Conservation (phyloP, 2,888 invertebrate genomes). For the Lamproptera curius region DNA sequence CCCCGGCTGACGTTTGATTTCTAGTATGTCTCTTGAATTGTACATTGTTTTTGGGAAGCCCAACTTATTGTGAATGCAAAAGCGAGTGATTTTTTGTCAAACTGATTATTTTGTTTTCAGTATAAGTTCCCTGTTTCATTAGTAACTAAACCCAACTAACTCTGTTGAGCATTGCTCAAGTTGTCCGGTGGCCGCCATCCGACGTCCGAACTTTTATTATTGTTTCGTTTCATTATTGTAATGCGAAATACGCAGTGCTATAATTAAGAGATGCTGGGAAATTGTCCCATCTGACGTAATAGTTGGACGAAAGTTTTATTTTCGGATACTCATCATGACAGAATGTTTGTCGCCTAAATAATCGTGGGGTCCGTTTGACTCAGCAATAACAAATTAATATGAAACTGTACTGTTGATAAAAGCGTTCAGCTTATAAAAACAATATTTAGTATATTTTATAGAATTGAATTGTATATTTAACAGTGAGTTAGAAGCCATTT, state of each 20-base stretch:
- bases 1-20: slow-evolving; percentile 24
- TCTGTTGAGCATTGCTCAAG: slow-evolving; percentile 58
- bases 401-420: not conserved
- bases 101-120: slow-evolving; percentile 49
- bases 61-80: no score
- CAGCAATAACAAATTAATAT: not conserved
- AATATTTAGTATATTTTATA: no score
- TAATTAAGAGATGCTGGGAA: slow-evolving; percentile 73
- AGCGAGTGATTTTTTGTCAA: no score
- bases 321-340: slow-evolving; percentile 52
- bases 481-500: no score
- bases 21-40: no score
- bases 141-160: no score
- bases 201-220: slow-evolving; percentile 73
- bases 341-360: slow-evolving; percentile 62
- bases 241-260: slow-evolving; percentile 69
- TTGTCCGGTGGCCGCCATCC: slow-evolving; percentile 57
- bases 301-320: slow-evolving; percentile 65
- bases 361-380: slow-evolving; percentile 50
- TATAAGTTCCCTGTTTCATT: no score
- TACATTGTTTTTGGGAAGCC: slow-evolving; percentile 37
- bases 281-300: slow-evolving; percentile 64
- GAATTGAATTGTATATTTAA: no score
- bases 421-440: not conserved
- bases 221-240: slow-evolving; percentile 76